Evolutionary conservation across 2,797 vertebrate genomes (phyloP).

Genomic region (Danio choprae): DNA sequence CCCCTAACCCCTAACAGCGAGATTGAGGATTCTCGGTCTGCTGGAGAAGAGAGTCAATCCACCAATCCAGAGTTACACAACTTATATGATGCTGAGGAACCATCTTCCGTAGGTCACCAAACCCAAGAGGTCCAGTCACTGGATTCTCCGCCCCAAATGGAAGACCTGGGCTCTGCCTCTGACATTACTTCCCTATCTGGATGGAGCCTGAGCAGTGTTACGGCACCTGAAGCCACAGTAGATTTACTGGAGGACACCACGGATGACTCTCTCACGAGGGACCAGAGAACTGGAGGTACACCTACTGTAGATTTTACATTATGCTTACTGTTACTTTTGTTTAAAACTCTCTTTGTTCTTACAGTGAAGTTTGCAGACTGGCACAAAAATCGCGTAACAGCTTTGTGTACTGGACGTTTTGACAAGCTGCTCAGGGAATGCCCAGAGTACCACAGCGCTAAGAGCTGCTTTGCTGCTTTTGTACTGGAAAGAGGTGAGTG

Average conservation of each 20-base stretch:
- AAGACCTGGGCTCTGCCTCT: conserved; percentile 53
- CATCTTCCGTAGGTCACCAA: background rate
- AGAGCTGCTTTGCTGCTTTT: conserved; percentile 78
- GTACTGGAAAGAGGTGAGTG: conserved; percentile 76
- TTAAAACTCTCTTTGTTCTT: background rate
- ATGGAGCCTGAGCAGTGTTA: conserved; percentile 16
- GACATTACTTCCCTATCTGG: conserved; percentile 41
- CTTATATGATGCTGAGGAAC: conserved; percentile 12
- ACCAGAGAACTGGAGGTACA: conserved; percentile 63
- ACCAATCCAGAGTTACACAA: background rate
- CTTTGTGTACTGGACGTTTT: conserved; percentile 72
- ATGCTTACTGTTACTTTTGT: background rate
- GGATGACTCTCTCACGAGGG: conserved; percentile 31
- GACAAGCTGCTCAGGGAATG: conserved; percentile 73
- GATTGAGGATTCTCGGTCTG: background rate
- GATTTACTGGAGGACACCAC: conserved; percentile 51
- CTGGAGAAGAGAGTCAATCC: background rate
- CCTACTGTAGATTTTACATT: background rate
- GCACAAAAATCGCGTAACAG: conserved; percentile 75
- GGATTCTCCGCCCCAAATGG: conserved; percentile 11
- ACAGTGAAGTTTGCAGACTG: conserved; percentile 70
- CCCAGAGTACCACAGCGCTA: conserved; percentile 70
- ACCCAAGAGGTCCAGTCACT: background rate
- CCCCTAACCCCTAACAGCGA: background rate
- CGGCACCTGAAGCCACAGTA: conserved; percentile 23